phyloP scores from a whole-genome alignment of 2,888 invertebrate genomes.

The Neoaliturus tenellus region DNA sequence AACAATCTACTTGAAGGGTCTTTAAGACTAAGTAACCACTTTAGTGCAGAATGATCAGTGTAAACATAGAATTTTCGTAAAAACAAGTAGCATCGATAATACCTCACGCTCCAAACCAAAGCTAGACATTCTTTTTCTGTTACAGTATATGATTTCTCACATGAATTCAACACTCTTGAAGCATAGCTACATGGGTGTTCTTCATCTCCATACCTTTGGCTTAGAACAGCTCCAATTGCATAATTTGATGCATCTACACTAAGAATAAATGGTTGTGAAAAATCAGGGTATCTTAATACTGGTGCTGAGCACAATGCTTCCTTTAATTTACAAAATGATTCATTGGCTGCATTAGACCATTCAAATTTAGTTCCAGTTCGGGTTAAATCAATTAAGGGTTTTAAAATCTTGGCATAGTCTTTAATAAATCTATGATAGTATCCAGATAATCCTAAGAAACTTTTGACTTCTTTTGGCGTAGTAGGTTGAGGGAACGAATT shows the following conservation, averaged over 20 bases:
- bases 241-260: constrained; percentile 69
- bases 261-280: constrained; percentile 66
- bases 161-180: constrained; percentile 67
- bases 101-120: constrained; percentile 67
- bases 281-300: constrained; percentile 69
- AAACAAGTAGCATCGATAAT: constrained; percentile 69
- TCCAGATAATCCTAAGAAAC: constrained; percentile 69
- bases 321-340: constrained; percentile 61
- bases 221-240: constrained; percentile 68
- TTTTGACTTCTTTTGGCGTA: constrained; percentile 56
- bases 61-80: constrained; percentile 70
- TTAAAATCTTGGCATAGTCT: constrained; percentile 67
- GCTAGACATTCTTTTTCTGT: constrained; percentile 69
- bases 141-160: constrained; percentile 66
- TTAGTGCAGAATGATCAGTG: constrained; percentile 71
- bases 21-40: constrained; percentile 70
- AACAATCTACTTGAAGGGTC: constrained; percentile 70
- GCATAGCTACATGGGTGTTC: constrained; percentile 69
- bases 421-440: constrained; percentile 71
- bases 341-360: constrained; percentile 60
- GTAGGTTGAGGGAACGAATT: constrained; percentile 54
- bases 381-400: constrained; percentile 65
- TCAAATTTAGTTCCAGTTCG: constrained; percentile 61
- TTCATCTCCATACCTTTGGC: constrained; percentile 69
- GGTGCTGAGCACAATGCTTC: constrained; percentile 63